phyloP scores from a whole-genome alignment of 37 sponge, comb jelly and placozoan genomes.

The Halichondria panicea region DNA sequence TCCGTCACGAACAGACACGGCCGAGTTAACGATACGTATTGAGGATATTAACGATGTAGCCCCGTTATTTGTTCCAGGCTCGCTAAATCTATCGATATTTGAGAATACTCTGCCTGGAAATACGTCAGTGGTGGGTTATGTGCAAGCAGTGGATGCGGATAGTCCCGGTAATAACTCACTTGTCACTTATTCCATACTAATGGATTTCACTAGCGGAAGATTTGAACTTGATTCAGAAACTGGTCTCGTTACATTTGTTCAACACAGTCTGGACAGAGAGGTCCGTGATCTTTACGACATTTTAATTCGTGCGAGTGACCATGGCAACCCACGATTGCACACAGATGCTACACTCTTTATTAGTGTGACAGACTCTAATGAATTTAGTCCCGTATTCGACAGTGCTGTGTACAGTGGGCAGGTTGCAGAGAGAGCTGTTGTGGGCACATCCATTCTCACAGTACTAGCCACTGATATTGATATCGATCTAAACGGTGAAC shows the following conservation, averaged over 20 bases:
- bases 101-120: slow-evolving; percentile 48
- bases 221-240: slow-evolving; percentile 43
- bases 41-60: slow-evolving; percentile 66
- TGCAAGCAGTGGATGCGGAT: slow-evolving; percentile 50
- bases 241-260: slow-evolving; percentile 48
- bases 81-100: slow-evolving; percentile 36
- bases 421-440: slow-evolving; percentile 34
- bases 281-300: slow-evolving; percentile 30
- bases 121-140: slow-evolving; percentile 20
- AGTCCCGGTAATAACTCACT: slow-evolving; percentile 53
- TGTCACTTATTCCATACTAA: slow-evolving; percentile 37
- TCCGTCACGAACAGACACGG: slow-evolving; percentile 25
- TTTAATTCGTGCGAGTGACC: slow-evolving; percentile 50
- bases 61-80: slow-evolving; percentile 40
- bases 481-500: slow-evolving; percentile 40
- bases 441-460: slow-evolving; percentile 40
- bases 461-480: slow-evolving; percentile 70
- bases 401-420: slow-evolving; percentile 13
- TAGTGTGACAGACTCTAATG: slow-evolving; percentile 55
- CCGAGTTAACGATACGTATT: slow-evolving; percentile 41
- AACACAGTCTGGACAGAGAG: slow-evolving; percentile 46
- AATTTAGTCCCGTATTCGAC: slow-evolving; percentile 53
- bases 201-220: slow-evolving; percentile 37
- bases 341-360: slow-evolving; percentile 52
- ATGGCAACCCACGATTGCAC: slow-evolving; percentile 35